These are phyloP conservation scores for Paguma larvata DNA, from an alignment of 2,797 vertebrate genomes.

Conservation along the genomic window DNA sequence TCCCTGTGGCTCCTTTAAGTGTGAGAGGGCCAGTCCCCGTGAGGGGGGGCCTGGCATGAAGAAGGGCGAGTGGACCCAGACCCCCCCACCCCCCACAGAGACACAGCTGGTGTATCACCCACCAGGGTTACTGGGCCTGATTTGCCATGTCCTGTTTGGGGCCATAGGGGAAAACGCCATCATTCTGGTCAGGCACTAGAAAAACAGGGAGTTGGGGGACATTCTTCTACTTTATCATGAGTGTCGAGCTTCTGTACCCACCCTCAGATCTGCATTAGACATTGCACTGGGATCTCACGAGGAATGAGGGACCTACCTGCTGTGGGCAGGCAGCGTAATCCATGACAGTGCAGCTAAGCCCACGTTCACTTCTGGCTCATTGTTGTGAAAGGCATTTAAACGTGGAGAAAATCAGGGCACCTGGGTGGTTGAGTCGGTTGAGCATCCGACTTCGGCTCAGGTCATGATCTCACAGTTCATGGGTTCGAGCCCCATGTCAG, in stretches of 20 bases:
- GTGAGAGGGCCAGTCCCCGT: not conserved
- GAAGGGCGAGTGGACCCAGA: not conserved
- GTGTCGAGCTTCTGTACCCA: not conserved
- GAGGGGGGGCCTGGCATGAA: not conserved
- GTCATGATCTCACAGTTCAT: no score
- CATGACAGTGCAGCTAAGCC: not conserved
- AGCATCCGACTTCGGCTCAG: no score
- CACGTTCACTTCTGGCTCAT: not conserved
- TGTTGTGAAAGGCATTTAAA: slow-evolving; percentile 24
- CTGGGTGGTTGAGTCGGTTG: no score
- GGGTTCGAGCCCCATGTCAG: no score
- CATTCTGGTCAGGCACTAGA: not conserved
- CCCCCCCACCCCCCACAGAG: not conserved
- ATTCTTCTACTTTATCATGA: not conserved
- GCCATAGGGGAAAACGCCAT: not conserved
- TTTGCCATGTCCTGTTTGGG: not conserved
- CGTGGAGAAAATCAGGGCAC: not conserved
- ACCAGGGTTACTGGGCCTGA: not conserved
- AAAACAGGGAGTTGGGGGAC: no score
- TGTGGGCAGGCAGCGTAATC: not conserved
- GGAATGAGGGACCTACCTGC: not conserved
- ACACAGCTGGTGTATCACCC: not conserved
- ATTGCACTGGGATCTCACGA: not conserved
- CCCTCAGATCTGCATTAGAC: not conserved
- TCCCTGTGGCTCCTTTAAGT: not conserved